A percentile compares a stretch with the other conserved stretches of the same genome.
Conservation (phyloP, 2,113 vertebrate species). For the Xiphorhynchus elegans region DNA sequence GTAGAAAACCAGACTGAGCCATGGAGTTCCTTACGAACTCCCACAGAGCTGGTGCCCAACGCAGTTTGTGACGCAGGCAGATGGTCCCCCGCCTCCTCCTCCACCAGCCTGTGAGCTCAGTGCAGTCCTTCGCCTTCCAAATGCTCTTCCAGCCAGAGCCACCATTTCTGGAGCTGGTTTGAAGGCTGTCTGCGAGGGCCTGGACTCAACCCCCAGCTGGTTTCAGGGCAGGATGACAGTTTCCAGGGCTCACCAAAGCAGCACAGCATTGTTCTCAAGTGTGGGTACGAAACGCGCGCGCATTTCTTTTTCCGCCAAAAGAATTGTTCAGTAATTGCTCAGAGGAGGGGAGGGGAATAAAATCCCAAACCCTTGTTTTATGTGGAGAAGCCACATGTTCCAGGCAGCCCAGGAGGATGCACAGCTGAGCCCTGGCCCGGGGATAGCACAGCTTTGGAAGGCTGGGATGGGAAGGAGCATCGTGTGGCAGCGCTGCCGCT, state of each 20-base stretch:
- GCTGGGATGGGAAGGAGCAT: neutral
- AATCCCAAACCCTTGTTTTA: constrained; percentile 32
- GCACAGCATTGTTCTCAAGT: constrained; percentile 17
- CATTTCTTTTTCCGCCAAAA: neutral
- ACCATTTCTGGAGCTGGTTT: neutral
- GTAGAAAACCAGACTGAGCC: neutral
- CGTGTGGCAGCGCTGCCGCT: neutral
- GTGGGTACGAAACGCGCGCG: neutral
- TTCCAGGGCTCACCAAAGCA: constrained; percentile 5
- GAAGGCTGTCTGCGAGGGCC: neutral
- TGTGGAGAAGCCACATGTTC: constrained; percentile 42
- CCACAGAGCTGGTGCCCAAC: neutral
- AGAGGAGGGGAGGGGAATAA: constrained; percentile 24
- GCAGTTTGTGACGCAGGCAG: neutral
- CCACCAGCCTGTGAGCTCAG: neutral
- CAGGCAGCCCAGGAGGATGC: neutral
- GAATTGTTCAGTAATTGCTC: constrained; percentile 38
- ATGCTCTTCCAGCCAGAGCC: neutral
- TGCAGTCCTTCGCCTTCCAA: neutral
- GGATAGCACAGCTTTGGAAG: neutral
- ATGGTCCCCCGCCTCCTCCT: neutral
- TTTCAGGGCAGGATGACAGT: neutral
- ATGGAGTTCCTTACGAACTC: neutral
- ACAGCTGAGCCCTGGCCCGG: constrained; percentile 6
- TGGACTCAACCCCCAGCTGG: constrained; percentile 4